Evolutionary conservation across 2,888 invertebrate genomes (phyloP).

Genomic region (Drosophila affinis): DNA sequence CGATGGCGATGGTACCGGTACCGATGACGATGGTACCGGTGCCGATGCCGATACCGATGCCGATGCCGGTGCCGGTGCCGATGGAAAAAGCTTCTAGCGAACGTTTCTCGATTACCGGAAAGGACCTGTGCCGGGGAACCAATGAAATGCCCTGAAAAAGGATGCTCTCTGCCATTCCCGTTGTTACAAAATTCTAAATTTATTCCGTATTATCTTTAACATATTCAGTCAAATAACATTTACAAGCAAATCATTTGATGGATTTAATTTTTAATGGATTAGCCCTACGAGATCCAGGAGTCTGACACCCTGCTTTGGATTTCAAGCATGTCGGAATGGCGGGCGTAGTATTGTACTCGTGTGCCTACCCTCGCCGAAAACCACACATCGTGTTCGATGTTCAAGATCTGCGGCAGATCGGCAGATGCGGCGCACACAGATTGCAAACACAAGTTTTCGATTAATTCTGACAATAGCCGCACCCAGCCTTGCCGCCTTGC

Average conservation of each 20-base stretch:
- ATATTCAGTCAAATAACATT: conserved; percentile 3
- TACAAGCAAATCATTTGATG: conserved; percentile 14
- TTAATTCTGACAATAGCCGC: conserved; percentile 29
- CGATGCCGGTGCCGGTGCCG: too few relatives aligned
- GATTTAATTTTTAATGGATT: too few relatives aligned
- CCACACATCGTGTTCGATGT: conserved; percentile 3
- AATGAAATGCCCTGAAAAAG: not conserved
- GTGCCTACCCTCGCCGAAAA: not conserved
- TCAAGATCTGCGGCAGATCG: conserved; percentile 6
- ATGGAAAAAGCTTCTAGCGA: not conserved
- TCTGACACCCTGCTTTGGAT: too few relatives aligned
- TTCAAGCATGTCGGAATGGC: too few relatives aligned
- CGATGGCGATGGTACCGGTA: too few relatives aligned
- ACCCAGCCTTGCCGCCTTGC: conserved; percentile 16
- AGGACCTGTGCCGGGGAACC: not conserved
- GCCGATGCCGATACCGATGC: too few relatives aligned
- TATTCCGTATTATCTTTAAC: not conserved
- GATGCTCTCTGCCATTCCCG: too few relatives aligned
- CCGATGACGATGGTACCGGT: too few relatives aligned
- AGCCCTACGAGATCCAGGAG: too few relatives aligned
- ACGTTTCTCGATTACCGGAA: not conserved
- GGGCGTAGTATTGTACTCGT: not conserved
- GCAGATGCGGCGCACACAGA: conserved; percentile 9
- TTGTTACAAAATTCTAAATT: too few relatives aligned
- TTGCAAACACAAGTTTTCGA: conserved; percentile 42